phyloP scores from a whole-genome alignment of 1,140 invertebrate genomes.

The Drosophila lacteicornis region DNA sequence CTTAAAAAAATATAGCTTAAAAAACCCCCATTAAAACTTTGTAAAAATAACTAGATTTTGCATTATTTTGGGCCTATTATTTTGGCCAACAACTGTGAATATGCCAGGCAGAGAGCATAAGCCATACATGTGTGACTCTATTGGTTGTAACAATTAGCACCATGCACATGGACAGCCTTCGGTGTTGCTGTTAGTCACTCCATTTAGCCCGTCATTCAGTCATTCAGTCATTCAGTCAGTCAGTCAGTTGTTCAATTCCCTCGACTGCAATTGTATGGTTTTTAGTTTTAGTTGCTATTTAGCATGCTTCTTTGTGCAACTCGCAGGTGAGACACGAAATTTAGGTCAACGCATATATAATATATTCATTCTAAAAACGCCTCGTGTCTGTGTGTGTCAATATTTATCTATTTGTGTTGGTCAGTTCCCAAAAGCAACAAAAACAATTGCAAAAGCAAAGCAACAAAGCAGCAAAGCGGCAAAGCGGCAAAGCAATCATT shows the following conservation, averaged over 20 bases:
- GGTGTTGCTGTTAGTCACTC: conserved; percentile 35
- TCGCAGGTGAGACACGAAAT: conserved; percentile 34
- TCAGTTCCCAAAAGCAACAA: conserved; percentile 16
- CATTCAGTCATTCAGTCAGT: conserved; percentile 17
- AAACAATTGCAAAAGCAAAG: conserved; percentile 11
- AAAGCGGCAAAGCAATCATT: conserved; percentile 15
- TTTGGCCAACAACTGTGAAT: too few species aligned
- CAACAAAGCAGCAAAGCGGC: background rate
- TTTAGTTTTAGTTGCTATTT: conserved; percentile 45
- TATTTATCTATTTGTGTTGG: conserved; percentile 37
- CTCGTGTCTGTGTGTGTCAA: conserved; percentile 20
- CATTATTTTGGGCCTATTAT: too few species aligned
- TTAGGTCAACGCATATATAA: conserved; percentile 55
- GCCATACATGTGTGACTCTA: background rate
- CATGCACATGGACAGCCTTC: conserved; percentile 39
- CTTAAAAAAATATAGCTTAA: background rate
- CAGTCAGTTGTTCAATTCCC: conserved; percentile 20
- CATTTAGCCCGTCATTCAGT: conserved; percentile 30
- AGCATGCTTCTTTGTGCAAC: conserved; percentile 52
- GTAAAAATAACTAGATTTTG: too few species aligned
- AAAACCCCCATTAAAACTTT: background rate
- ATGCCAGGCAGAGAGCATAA: too few species aligned
- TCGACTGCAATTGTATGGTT: conserved; percentile 28
- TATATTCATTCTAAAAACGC: conserved; percentile 44
- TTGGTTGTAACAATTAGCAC: conserved; percentile 39